Evolutionary conservation across 35 echinoderm and acorn worm species (phyloP).

Genomic region (Eucidaris tribuloides): DNA sequence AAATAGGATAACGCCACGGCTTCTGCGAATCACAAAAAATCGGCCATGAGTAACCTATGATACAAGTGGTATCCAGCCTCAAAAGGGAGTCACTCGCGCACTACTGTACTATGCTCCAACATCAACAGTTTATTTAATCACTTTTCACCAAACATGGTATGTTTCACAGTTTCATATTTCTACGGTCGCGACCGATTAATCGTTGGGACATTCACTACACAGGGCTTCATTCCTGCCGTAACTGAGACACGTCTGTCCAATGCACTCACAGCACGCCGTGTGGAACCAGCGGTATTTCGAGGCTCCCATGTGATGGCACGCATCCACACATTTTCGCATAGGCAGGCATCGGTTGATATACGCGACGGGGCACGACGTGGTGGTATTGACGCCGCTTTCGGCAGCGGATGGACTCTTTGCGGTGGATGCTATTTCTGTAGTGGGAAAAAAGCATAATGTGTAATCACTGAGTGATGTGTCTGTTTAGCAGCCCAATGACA

Average conservation of each 20-base stretch:
- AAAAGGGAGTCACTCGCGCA: too few species aligned
- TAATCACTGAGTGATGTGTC: not conserved
- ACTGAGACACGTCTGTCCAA: conserved; percentile 74
- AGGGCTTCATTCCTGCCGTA: conserved; percentile 80
- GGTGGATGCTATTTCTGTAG: not conserved
- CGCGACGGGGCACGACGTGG: conserved; percentile 44
- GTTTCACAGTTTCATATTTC: too few species aligned
- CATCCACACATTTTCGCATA: conserved; percentile 60
- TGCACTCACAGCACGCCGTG: conserved; percentile 88
- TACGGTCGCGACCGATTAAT: too few species aligned
- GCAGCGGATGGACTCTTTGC: not conserved
- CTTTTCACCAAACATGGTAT: too few species aligned
- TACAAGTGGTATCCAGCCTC: too few species aligned
- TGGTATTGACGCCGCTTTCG: not conserved
- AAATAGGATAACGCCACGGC: too few species aligned
- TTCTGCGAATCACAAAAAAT: too few species aligned
- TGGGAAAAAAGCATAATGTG: not conserved
- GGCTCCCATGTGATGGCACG: conserved; percentile 78
- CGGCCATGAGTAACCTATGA: too few species aligned
- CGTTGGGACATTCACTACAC: conserved; percentile 60
- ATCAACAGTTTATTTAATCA: too few species aligned
- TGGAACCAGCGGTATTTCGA: conserved; percentile 84
- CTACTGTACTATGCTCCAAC: too few species aligned
- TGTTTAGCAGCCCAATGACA: not conserved
- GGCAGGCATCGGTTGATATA: conserved; percentile 75